phyloP scores from a whole-genome alignment of 2,113 vertebrate species.

The Albula glossodonta region DNA sequence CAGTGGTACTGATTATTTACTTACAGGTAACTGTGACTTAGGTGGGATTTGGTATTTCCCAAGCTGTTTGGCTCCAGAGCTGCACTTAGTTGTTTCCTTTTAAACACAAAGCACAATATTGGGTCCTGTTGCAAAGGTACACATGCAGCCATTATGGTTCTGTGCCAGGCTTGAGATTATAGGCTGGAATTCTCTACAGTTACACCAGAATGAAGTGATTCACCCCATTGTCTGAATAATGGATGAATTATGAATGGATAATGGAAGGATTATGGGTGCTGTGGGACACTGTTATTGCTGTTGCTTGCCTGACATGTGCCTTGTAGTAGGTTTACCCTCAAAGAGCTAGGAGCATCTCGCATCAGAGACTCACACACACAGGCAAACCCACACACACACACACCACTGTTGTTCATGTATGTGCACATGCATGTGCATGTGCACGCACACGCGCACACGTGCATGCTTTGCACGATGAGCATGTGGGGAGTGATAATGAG shows the following conservation, averaged over 20 bases:
- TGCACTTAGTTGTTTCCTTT: neutral
- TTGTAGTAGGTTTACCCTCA: neutral
- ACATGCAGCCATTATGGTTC: neutral
- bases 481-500: neutral
- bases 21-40: neutral
- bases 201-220: neutral
- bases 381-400: slow-evolving; percentile 14
- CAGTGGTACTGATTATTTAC: neutral
- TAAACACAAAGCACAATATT: neutral
- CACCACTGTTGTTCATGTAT: neutral
- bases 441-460: neutral
- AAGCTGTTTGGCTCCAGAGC: too few relatives aligned
- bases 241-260: neutral
- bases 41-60: neutral
- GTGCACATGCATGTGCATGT: neutral
- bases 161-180: neutral
- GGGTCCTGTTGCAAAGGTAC: neutral
- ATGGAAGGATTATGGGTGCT: neutral
- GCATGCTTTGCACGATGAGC: neutral
- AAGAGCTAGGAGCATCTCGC: neutral
- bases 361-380: slow-evolving; percentile 1
- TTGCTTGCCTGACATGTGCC: neutral
- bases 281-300: neutral
- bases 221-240: neutral
- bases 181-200: neutral